A percentile compares a stretch with the other conserved stretches of the same genome.
Evolutionary conservation across 2,888 invertebrate species (phyloP).

Genomic region (Drosophila barbarae): DNA sequence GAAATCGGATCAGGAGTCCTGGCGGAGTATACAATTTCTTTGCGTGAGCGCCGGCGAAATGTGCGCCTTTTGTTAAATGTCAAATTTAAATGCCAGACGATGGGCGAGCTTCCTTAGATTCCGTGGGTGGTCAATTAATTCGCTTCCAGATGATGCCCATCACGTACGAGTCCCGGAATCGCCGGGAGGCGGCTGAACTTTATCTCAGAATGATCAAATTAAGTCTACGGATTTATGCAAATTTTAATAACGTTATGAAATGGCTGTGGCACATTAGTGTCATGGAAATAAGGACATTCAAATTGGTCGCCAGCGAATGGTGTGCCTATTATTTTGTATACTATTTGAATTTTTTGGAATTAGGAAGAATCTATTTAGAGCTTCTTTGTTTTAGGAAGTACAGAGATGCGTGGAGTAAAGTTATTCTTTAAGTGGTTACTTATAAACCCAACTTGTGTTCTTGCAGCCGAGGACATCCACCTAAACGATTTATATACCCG

Average conservation of each 20-base stretch:
- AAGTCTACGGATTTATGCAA: conserved; percentile 13
- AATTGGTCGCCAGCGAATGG: background rate
- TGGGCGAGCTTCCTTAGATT: background rate
- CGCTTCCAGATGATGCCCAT: background rate
- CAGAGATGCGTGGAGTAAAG: background rate
- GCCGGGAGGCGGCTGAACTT: conserved; percentile 21
- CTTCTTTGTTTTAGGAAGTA: background rate
- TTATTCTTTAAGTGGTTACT: background rate
- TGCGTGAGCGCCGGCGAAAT: conserved; percentile 29
- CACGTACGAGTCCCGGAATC: conserved; percentile 10
- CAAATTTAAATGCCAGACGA: conserved; percentile 40
- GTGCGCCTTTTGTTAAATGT: conserved; percentile 32
- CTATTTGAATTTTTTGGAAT: background rate
- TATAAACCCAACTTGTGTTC: conserved; percentile 32
- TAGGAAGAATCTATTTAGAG: background rate
- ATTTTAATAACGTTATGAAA: conserved; percentile 1
- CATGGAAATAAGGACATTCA: background rate
- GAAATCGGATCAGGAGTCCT: background rate
- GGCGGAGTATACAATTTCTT: conserved; percentile 16
- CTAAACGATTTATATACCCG: conserved; percentile 80
- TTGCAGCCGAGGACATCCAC: conserved; percentile 79
- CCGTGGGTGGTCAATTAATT: conserved; percentile 28
- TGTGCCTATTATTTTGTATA: background rate
- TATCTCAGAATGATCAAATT: conserved; percentile 4
- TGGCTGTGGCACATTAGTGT: background rate